Evolutionary conservation across 2,888 invertebrate species (phyloP).

Genomic region (Pyrgus malvae): DNA sequence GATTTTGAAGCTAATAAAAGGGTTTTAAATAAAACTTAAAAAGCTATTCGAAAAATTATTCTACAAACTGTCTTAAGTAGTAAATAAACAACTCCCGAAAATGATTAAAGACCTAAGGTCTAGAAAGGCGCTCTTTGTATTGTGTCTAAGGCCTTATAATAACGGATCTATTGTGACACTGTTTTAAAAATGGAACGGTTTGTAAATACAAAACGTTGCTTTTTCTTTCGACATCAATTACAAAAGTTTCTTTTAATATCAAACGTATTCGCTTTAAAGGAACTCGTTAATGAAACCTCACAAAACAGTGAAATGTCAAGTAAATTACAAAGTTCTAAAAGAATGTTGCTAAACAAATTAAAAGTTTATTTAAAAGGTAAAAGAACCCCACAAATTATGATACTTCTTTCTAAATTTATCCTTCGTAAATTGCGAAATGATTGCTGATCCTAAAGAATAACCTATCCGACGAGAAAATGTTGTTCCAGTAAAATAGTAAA

Average conservation of each 20-base stretch:
- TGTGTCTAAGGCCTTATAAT: no score
- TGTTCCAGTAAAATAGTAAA: background rate
- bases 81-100: no score
- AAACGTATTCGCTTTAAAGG: constrained; percentile 7
- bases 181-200: no score
- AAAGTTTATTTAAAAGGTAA: constrained; percentile 58
- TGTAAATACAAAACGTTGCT: background rate
- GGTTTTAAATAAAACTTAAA: no score
- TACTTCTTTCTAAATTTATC: constrained; percentile 10
- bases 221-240: background rate
- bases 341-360: constrained; percentile 42
- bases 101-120: no score
- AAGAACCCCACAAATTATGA: constrained; percentile 35
- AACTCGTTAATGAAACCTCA: constrained; percentile 31
- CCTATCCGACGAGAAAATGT: background rate
- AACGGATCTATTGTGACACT: no score
- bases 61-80: no score
- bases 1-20: no score
- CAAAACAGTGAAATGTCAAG: constrained; percentile 27
- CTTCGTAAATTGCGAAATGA: constrained; percentile 6
- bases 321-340: constrained; percentile 37
- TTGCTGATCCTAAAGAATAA: constrained; percentile 1
- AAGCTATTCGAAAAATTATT: no score
- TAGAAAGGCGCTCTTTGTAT: no score
- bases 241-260: constrained; percentile 2